phyloP scores from a whole-genome alignment of 2,113 vertebrate genomes.

The Neolamprologus sp. region DNA sequence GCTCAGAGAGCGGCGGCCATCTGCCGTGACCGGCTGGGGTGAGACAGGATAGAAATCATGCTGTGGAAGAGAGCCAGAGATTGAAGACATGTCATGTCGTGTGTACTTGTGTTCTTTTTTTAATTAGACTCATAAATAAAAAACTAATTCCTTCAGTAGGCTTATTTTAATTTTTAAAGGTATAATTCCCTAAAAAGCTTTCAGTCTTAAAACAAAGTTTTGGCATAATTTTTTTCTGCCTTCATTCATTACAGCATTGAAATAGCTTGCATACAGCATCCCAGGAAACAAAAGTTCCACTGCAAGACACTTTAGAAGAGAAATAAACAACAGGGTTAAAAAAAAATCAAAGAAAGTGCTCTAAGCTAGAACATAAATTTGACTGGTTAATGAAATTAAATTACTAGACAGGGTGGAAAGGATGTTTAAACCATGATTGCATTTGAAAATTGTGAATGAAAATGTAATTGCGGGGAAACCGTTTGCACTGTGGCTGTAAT shows the following conservation, averaged over 20 bases:
- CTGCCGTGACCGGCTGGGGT: background rate
- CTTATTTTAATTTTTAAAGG: background rate
- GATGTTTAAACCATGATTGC: background rate
- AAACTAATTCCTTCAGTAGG: background rate
- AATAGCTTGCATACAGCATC: background rate
- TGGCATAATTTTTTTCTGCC: background rate
- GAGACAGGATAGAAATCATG: background rate
- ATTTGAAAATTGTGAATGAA: background rate
- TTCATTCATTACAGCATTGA: background rate
- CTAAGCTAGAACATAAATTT: background rate
- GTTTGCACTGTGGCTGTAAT: background rate
- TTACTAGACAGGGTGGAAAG: background rate
- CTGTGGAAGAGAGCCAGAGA: background rate
- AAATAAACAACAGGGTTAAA: background rate
- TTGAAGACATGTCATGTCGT: background rate
- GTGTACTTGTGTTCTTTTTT: background rate
- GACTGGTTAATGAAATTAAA: background rate
- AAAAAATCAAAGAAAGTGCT: background rate
- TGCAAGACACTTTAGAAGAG: background rate
- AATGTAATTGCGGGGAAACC: background rate
- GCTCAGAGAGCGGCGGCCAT: background rate
- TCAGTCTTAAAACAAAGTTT: background rate
- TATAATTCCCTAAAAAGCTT: background rate
- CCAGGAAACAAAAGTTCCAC: background rate
- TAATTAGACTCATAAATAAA: background rate